Base-by-base conservation (phyloP, 2,113 vertebrate genomes). In the Stomatorhinus ivindoensis region DNA sequence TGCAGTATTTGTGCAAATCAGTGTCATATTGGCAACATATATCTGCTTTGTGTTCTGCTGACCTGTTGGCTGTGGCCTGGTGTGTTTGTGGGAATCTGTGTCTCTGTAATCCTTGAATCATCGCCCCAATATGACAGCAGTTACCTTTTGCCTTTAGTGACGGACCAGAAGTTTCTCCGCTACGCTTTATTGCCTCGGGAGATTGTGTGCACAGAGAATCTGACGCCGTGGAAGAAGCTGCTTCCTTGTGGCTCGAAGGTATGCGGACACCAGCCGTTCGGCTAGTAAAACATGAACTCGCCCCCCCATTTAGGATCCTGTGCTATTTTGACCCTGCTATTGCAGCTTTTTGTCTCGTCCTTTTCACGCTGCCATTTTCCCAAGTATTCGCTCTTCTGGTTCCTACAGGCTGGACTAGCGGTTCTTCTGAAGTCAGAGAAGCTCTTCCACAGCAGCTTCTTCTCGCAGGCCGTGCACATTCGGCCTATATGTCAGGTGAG, bases 201-300 rank as follows among this genome's bases (percentile, higher is more conserved):
- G 93, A 97, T 99, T 0, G 98, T 99, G 87, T 99, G 98, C 94
- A 99, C 98, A 0, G 98, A 99, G 94, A 99, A 99, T 94, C 96
- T 99, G 94, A 99, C 98, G 0, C 98, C 98, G 0, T 99, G 98
- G 98, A 99, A 99, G 94, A 99, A 99, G 89, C 97, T 99, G 87
- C 93, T 99, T 85, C 98, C 98, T 0, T 99, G 98, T 91, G 97
- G 97, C 42, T 98, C 98, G 50, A 99, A 98, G 97, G 98, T 99
- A 91, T 90, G 8, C 13, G 51, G 9, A 80, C 73, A 42, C 3
- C 35, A 80, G 35, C 15, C 73, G 6, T 35, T 31, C 10, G 3
- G 27, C 31, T 6, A 39, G 11, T 73, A 35, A 73, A 73, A 13
- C 69, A 73, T 13, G 7, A 31, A 69, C 61, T 69, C 61, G 0